Base-by-base conservation (phyloP, 2,113 vertebrate species). In the Casuarius casuarius region DNA sequence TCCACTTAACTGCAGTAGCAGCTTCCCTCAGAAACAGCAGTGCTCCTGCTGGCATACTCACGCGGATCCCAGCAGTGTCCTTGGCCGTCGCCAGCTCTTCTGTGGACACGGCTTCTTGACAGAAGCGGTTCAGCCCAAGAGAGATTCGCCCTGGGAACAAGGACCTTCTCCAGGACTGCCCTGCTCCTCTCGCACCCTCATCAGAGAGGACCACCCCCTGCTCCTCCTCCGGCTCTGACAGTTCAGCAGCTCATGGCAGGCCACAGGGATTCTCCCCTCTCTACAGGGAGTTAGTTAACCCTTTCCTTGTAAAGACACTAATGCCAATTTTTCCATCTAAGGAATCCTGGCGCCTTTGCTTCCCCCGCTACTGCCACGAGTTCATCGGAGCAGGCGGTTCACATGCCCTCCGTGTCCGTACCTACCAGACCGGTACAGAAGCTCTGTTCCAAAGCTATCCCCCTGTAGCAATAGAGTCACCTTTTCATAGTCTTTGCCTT, bases 181-280 rank as follows among this genome's bases (percentile, higher is more conserved):
- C 2, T 59, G 88, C 76, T 93, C 67, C 82, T 77, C 94, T 72
- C 14, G 75, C 90, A 93, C 38, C 80, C 90, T 89, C 68, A 46
- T 28, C 70, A 31, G 26, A 29, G 79, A 91, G 94, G 80, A 90
- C 96, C 96, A 93, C 89, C 95, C 94, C 83, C 90, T 92, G 95
- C 96, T 96, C 96, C 96, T 96, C 96, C 95, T 96, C 93, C 81
- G 26, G 5, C 70, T 7, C 74, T 76, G 78, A 62, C 84, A 94
- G 75, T 76, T 22, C 17, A 13, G 42, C 59, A 65, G 96, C 86
- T 94, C 88, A 72, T 48, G 51, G 89, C 82, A 72, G 79, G 7
- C 51, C 51, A 94, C 94, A 84, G 68, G 66, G 84, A 62, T 80
- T 84, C 68, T 84, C 89, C 62, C 66, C 59, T 59, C 63, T 90